Evolutionary conservation across 2,113 vertebrate species (phyloP).

Genomic region (Oxygymnocypris stewartii): DNA sequence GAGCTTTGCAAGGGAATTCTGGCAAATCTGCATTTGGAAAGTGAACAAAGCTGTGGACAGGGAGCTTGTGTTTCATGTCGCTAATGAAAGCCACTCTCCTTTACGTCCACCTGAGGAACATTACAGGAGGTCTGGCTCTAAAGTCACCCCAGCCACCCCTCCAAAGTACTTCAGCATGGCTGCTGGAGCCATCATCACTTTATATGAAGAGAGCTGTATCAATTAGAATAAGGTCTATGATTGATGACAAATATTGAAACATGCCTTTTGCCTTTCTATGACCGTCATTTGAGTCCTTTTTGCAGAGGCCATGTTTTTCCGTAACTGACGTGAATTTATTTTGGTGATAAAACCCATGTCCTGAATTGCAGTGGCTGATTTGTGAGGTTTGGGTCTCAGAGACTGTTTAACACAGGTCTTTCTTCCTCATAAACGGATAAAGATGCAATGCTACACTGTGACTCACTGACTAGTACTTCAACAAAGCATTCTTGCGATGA

Average conservation of each 20-base stretch:
- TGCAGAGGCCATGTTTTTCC: slow-evolving; percentile 62
- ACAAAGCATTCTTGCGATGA: slow-evolving; percentile 36
- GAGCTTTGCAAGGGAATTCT: slow-evolving; percentile 51
- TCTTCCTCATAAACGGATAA: slow-evolving; percentile 51
- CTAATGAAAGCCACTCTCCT: slow-evolving; percentile 55
- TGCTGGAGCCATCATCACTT: slow-evolving; percentile 56
- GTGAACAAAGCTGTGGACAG: slow-evolving; percentile 49
- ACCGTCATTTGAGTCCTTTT: slow-evolving; percentile 66
- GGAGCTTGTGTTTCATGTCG: slow-evolving; percentile 48
- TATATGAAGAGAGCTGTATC: slow-evolving; percentile 61
- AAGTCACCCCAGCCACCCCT: background rate
- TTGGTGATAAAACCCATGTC: slow-evolving; percentile 64
- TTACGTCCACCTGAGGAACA: slow-evolving; percentile 52
- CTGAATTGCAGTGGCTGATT: slow-evolving; percentile 51
- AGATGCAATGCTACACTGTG: slow-evolving; percentile 42
- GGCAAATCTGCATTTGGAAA: slow-evolving; percentile 57
- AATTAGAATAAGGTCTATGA: slow-evolving; percentile 56
- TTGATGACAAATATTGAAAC: slow-evolving; percentile 69
- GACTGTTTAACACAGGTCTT: slow-evolving; percentile 45
- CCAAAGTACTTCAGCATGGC: slow-evolving; percentile 3
- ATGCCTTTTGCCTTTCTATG: slow-evolving; percentile 66
- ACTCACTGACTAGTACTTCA: slow-evolving; percentile 23
- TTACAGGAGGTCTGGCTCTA: slow-evolving; percentile 40
- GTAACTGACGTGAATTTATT: slow-evolving; percentile 66
- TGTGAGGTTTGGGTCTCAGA: slow-evolving; percentile 43